Percentiles rank a stretch among this genome's conserved stretches.
Conservation (phyloP, 2,113 vertebrate genomes). For the Phrynocephalus versicolor region DNA sequence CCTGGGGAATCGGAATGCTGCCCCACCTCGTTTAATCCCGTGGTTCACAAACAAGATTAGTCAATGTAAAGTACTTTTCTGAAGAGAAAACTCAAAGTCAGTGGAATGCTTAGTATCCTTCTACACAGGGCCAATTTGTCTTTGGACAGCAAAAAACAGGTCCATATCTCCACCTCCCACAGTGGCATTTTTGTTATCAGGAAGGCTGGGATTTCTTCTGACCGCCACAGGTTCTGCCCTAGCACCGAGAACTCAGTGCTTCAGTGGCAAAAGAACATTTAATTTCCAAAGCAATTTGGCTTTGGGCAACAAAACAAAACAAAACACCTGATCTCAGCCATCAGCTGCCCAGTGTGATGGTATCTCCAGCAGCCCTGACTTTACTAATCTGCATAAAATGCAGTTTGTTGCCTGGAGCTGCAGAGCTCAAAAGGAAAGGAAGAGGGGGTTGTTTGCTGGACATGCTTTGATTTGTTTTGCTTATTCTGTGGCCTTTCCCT, state of each 20-base stretch:
- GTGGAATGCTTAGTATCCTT: background rate
- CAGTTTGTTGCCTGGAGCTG: background rate
- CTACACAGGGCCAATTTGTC: background rate
- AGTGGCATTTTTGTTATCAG: constrained; percentile 5
- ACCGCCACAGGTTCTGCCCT: fast-evolving
- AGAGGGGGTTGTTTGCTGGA: constrained; percentile 51
- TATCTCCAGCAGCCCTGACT: constrained; percentile 28
- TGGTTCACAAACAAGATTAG: background rate
- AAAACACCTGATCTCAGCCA: background rate
- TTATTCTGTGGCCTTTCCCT: constrained; percentile 28
- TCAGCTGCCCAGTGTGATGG: background rate
- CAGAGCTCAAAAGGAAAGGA: background rate
- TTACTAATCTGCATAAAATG: background rate
- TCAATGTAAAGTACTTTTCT: background rate
- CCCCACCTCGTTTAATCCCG: background rate
- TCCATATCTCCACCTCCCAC: background rate
- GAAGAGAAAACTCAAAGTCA: background rate
- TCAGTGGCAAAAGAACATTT: constrained; percentile 12
- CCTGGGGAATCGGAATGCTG: too few relatives aligned
- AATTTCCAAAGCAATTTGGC: constrained; percentile 46
- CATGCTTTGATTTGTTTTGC: constrained; percentile 50
- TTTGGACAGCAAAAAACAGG: background rate
- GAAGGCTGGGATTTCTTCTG: constrained; percentile 10
- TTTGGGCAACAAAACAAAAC: constrained; percentile 11
- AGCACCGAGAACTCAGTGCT: background rate